Percentiles rank a stretch among this genome's conserved stretches.
Conservation (phyloP, 2,113 vertebrate genomes). For the Rostratula benghalensis region DNA sequence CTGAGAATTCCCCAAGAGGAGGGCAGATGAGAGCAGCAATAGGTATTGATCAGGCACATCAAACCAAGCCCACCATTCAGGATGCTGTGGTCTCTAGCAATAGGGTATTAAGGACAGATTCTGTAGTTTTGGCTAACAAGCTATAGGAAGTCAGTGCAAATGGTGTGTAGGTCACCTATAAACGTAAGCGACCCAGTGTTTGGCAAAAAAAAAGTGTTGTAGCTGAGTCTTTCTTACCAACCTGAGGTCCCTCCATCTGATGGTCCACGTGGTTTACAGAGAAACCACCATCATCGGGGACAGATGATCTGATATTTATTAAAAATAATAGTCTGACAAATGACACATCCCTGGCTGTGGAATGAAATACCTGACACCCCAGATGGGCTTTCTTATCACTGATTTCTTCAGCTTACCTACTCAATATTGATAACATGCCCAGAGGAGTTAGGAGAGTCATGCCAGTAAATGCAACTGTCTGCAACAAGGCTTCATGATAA, state of each 20-base stretch:
- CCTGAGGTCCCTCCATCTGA: background rate
- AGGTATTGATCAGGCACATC: background rate
- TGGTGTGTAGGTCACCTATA: background rate
- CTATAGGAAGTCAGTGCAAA: background rate
- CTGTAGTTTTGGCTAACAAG: background rate
- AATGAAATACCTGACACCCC: constrained; percentile 3
- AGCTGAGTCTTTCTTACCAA: background rate
- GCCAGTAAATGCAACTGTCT: constrained; percentile 5
- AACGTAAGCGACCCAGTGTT: background rate
- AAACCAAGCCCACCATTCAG: background rate
- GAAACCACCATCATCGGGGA: background rate
- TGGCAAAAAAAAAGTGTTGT: background rate
- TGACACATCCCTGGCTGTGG: background rate
- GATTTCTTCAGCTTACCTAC: background rate
- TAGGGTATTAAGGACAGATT: background rate
- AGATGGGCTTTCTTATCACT: background rate
- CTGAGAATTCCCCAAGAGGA: background rate
- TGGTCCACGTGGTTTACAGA: background rate
- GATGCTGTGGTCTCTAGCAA: background rate
- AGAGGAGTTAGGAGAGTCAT: background rate
- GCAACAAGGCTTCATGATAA: background rate
- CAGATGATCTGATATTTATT: background rate
- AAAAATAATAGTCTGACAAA: background rate
- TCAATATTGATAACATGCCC: background rate
- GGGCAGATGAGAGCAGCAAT: background rate